Base-by-base conservation (phyloP, 2,888 invertebrate species). In the Pristionchus maxplancki region DNA sequence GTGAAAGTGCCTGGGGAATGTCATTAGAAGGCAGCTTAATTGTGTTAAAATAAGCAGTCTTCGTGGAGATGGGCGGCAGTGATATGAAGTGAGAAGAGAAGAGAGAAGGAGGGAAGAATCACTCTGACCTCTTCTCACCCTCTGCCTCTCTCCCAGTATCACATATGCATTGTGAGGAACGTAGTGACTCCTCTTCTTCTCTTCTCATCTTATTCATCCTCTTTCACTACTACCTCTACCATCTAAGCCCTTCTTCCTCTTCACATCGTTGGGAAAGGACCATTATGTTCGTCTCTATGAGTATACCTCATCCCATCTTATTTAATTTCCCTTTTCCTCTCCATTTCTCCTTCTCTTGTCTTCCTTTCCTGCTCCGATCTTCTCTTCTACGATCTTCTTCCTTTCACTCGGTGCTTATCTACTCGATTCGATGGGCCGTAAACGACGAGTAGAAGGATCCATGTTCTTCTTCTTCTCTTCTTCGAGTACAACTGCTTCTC, bases 231-330 rank as follows among this genome's bases (percentile, higher is more conserved):
- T 85, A 64, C 85, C 82, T 83, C 82, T 53, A 83, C 82, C 53
- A 53, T 53, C 53, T 83, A 83, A 34, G 82, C 82, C 50, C 53
- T 53, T 83, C 82, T n/a, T n/a, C 71, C n/a, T 34, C 71, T 11
- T 71, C 71, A n/a, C 31, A n/a, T 83, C 53, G 78, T 78, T 78
- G 78, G 78, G 15, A 24, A 20, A 44, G 24, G 78, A 20, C 78
- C 78, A 78, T 78, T 78, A 78, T 78, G n/a, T 20, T 44, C 78
- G 78, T 78, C 78, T 78, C 78, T 78, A 78, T 44, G 78, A 78
- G 78, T 78, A 78, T 78, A 78, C 78, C 78, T 78, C 78, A 78
- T 78, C 78, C 78, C 78, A 78, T 78, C 78, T 78, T 78, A 78
- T 78, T 78, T 78, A 50, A 83, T 83, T 53, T 83, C 82, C 48